phyloP scores from a whole-genome alignment of 2,797 vertebrate genomes.

The Schizothorax lantsangensis region DNA sequence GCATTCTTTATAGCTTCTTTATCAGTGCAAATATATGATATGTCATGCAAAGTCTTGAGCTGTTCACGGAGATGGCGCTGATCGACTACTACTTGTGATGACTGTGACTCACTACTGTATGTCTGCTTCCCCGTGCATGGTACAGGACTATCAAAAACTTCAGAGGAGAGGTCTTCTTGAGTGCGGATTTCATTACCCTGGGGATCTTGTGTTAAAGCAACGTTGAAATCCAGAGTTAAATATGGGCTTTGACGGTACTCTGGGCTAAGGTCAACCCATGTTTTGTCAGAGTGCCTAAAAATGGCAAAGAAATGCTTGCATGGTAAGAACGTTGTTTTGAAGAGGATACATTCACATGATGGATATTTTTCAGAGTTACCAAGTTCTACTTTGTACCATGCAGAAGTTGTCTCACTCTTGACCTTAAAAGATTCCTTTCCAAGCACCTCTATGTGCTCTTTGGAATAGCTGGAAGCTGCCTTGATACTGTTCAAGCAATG shows the following conservation, averaged over 20 bases:
- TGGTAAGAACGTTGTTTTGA: background rate
- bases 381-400: constrained; percentile 17
- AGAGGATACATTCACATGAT: background rate
- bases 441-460: background rate
- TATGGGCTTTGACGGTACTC: background rate
- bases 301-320: constrained; percentile 19
- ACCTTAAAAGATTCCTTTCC: constrained; percentile 10
- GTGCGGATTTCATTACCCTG: background rate
- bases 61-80: background rate
- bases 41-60: constrained; percentile 2
- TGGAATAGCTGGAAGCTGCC: constrained; percentile 14
- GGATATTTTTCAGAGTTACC: background rate
- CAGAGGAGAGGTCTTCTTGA: background rate
- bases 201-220: constrained; percentile 6
- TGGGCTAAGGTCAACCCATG: background rate
- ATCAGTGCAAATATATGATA: background rate
- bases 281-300: constrained; percentile 9
- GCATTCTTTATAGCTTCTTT: constrained; percentile 2
- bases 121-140: background rate
- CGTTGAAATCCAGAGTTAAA: constrained; percentile 12
- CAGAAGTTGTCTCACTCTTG: constrained; percentile 1
- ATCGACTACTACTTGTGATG: background rate
- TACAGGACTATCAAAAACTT: constrained; percentile 4
- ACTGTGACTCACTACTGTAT: background rate
- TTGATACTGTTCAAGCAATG: constrained; percentile 22